Conservation (phyloP, 2,113 vertebrate species). For the Psephotus haematonotus region DNA sequence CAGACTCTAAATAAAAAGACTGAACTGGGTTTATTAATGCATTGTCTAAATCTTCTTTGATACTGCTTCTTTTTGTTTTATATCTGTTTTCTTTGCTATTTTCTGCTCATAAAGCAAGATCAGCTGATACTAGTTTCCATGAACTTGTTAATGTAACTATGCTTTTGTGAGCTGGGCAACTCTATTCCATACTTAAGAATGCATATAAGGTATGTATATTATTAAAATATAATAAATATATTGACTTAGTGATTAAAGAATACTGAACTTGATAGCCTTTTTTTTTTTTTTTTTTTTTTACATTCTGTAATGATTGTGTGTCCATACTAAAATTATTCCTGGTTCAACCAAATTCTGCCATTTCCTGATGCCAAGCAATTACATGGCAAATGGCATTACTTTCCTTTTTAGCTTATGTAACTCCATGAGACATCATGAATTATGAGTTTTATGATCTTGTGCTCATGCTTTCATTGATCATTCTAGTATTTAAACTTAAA, state of each 20-base stretch:
- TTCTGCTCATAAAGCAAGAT: neutral
- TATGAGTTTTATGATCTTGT: neutral
- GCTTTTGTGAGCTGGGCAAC: neutral
- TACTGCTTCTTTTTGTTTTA: neutral
- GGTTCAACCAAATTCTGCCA: neutral
- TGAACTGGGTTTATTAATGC: neutral
- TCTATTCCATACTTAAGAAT: neutral
- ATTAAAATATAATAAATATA: neutral
- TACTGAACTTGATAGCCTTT: neutral
- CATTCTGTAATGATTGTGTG: neutral
- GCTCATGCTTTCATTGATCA: neutral
- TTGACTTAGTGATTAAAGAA: neutral
- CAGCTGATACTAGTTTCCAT: neutral
- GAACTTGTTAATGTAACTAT: neutral
- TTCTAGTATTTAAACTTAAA: neutral
- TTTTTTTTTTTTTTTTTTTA: neutral
- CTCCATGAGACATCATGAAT: neutral
- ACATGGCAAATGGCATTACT: neutral
- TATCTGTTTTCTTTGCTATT: neutral
- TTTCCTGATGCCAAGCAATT: constrained; percentile 13
- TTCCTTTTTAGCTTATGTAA: neutral
- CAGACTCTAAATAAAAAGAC: neutral
- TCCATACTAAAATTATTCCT: neutral
- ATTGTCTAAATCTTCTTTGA: neutral
- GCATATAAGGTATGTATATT: neutral